These are phyloP conservation scores for Mohoua ochrocephala DNA, from an alignment of 2,113 vertebrate genomes.

Conservation along the genomic window DNA sequence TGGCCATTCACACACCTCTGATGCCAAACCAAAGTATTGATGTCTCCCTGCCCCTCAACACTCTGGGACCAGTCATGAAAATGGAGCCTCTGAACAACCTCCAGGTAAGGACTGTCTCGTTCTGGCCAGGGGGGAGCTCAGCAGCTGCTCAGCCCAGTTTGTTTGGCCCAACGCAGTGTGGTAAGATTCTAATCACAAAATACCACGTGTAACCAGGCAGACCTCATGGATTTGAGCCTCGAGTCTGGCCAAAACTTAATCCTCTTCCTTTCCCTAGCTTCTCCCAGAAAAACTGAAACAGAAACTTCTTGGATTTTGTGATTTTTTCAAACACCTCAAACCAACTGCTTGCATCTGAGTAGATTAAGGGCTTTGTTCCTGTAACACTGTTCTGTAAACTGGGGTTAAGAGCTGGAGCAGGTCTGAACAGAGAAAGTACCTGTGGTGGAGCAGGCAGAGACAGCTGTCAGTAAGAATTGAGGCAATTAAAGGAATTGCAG, in stretches of 20 bases:
- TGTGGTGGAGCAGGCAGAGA: neutral
- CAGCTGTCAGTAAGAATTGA: neutral
- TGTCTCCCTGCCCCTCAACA: slow-evolving; percentile 93
- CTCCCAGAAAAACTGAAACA: neutral
- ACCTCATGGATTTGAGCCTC: neutral
- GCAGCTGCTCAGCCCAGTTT: neutral
- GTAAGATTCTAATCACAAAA: neutral
- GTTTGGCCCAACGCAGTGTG: neutral
- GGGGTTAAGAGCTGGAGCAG: neutral
- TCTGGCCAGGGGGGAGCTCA: neutral
- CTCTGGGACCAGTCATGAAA: slow-evolving; percentile 97
- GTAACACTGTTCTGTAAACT: neutral
- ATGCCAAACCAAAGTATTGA: slow-evolving; percentile 98
- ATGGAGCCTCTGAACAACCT: slow-evolving; percentile 99
- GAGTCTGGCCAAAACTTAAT: neutral
- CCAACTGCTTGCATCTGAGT: neutral
- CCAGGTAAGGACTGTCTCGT: slow-evolving; percentile 74
- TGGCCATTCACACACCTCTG: slow-evolving; percentile 92
- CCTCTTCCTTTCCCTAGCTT: neutral
- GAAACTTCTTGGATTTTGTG: neutral
- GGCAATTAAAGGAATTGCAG: neutral
- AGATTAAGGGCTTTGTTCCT: neutral
- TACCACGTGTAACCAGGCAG: accelerated
- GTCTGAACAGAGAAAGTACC: neutral
- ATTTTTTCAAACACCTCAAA: neutral